Base-by-base conservation (phyloP, 2,888 invertebrate species). In the Caradrina clavipalpis region DNA sequence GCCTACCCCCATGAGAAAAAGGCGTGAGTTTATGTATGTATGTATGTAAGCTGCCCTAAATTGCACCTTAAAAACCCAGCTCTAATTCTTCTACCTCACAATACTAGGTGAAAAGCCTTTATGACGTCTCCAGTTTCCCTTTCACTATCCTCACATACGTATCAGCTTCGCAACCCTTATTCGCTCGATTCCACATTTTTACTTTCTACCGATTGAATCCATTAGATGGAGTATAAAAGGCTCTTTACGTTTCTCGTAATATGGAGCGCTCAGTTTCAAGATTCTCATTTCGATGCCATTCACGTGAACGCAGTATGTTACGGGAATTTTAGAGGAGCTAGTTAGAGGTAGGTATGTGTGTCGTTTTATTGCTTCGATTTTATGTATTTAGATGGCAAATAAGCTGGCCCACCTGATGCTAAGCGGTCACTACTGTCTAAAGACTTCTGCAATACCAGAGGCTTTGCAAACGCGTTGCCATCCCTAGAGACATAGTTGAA, bases 161-260 rank as follows among this genome's bases (percentile, higher is more conserved):
- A 39, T 13, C 62, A 61, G 45, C 49, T 50, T 39, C 39, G 2
- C 42, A 45, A 17, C 42, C 59, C 45, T 42, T 17, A 42, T 49
- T 11, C 51, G 10, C 45, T 51, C 22, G 13, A 50, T 39, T 26
- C 39, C n/a, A 51, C 56, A 74, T 56, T 74, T 73, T 73, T 56
- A 60, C 55, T 56, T 61, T 55, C 56, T n/a, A 49, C 35, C 39
- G 39, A 53, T 57, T 1, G 57, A 73, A 59, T 74, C 73, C 69
- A 74, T 74, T 74, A 74, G 54, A 17, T 39, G 63, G 3, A 58
- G 61, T 50, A 62, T 55, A 62, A 62, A 75, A 74, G 45, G 62
- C 26, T 58, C 45, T 57, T 66, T 58, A 57, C 26, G 59, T 56
- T 73, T 22, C 19, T 10, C 49, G 45, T 57, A 57, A 58, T 58